Percentiles rank a stretch among this genome's conserved stretches.
These are phyloP conservation scores for Xiphophorus hellerii DNA, from an alignment of 2,113 vertebrate genomes.

Conservation along the genomic window DNA sequence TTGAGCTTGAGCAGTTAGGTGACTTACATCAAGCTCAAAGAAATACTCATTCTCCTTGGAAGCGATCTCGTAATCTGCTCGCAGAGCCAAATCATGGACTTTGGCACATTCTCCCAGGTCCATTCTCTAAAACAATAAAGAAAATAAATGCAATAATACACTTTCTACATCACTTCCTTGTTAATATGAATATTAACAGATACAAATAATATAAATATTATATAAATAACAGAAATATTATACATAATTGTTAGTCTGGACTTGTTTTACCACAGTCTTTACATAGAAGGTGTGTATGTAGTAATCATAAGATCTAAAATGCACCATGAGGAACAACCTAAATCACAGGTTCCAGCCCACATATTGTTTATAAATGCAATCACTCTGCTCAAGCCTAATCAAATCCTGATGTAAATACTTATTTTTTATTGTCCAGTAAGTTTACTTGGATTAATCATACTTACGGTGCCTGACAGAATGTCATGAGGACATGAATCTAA, in stretches of 20 bases:
- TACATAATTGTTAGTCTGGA: too few relatives aligned
- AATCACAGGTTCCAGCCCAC: too few relatives aligned
- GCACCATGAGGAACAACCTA: too few relatives aligned
- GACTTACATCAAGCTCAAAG: conserved; percentile 96
- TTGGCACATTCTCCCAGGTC: conserved; percentile 98
- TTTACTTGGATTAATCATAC: conserved; percentile 57
- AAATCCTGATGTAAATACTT: too few relatives aligned
- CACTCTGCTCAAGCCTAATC: too few relatives aligned
- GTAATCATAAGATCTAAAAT: too few relatives aligned
- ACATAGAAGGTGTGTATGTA: too few relatives aligned
- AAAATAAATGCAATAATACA: conserved; percentile 3
- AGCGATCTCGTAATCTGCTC: conserved; percentile 98
- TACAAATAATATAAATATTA: too few relatives aligned
- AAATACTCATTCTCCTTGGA: conserved; percentile 98
- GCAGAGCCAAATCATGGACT: conserved; percentile 95
- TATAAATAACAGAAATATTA: too few relatives aligned
- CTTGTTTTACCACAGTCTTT: too few relatives aligned
- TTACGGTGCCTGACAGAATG: conserved; percentile 96
- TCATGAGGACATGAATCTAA: conserved; percentile 98
- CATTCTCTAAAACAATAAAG: conserved; percentile 86
- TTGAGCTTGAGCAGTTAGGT: background rate
- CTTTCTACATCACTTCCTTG: background rate
- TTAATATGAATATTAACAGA: background rate
- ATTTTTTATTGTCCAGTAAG: background rate
- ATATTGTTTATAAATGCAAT: too few relatives aligned